Percentiles rank a stretch among this genome's conserved stretches.
phyloP scores from a whole-genome alignment of 2,888 invertebrate species.

The Folsomia candida region DNA sequence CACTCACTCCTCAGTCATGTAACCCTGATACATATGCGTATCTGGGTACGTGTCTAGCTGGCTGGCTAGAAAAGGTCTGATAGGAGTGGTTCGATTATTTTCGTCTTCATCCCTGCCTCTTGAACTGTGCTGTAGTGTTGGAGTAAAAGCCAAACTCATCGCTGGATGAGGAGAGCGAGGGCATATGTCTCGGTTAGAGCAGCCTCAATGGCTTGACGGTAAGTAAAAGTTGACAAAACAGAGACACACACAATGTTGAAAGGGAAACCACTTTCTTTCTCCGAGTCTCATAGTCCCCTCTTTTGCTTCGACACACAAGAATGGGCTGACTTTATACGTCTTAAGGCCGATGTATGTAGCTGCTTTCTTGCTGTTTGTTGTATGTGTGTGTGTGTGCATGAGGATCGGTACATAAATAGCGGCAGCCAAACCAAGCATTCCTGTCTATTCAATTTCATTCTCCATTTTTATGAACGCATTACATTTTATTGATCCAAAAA shows the following conservation, averaged over 20 bases:
- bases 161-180: not conserved
- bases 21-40: no score
- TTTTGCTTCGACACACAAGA: not conserved
- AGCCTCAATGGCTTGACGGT: not conserved
- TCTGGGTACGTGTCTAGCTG: no score
- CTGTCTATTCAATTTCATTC: constrained; percentile 13
- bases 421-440: not conserved
- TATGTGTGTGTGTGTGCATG: no score
- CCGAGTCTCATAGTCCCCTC: not conserved
- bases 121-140: no score
- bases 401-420: not conserved
- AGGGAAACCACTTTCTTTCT: not conserved
- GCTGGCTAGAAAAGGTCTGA: not conserved
- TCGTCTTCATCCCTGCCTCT: no score
- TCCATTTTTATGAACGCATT: constrained; percentile 30
- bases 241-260: not conserved
- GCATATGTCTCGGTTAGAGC: not conserved
- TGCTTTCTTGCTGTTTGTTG: no score
- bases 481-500: constrained; percentile 23
- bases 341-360: no score
- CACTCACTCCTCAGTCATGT: not conserved
- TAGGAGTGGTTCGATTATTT: no score
- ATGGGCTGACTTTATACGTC: not conserved
- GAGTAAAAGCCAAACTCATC: not conserved
- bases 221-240: constrained; percentile 5